phyloP scores from a whole-genome alignment of 35 echinoderm and acorn worm genomes.

The Antedon bifida region DNA sequence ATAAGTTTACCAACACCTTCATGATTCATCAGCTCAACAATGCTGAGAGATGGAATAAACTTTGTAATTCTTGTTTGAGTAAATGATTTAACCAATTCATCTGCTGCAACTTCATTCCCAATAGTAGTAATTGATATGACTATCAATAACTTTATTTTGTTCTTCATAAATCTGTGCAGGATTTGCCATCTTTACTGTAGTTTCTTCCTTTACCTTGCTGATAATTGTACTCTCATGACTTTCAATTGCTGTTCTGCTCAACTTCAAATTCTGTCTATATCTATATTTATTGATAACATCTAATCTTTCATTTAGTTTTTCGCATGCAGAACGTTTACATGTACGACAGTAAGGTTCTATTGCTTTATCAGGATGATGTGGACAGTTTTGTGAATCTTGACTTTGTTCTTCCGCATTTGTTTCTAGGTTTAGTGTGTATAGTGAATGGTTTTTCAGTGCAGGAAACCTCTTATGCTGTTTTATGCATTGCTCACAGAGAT shows the following conservation, averaged over 20 bases:
- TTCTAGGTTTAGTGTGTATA: neutral
- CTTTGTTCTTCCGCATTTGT: neutral
- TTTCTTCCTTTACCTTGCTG: no score
- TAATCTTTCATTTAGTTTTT: neutral
- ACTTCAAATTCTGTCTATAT: no score
- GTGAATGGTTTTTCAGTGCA: neutral
- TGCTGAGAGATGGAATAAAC: neutral
- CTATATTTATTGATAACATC: no score
- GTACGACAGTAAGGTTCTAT: neutral
- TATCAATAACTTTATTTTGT: no score
- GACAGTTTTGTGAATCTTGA: neutral
- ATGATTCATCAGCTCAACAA: neutral
- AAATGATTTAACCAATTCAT: no score
- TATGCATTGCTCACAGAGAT: neutral
- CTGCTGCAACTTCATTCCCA: no score
- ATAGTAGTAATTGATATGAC: no score
- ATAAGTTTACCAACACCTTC: neutral
- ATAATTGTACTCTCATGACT: no score
- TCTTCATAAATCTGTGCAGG: no score
- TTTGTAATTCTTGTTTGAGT: neutral
- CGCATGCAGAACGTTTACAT: neutral
- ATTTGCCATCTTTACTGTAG: no score
- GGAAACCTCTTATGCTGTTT: neutral
- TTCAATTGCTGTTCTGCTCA: no score
- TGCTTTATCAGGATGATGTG: neutral